Evolutionary conservation across 2,797 vertebrate species (phyloP), one percentile per base, ranked within the genome.

Genomic region (Enteromius fasciolatus): DNA sequence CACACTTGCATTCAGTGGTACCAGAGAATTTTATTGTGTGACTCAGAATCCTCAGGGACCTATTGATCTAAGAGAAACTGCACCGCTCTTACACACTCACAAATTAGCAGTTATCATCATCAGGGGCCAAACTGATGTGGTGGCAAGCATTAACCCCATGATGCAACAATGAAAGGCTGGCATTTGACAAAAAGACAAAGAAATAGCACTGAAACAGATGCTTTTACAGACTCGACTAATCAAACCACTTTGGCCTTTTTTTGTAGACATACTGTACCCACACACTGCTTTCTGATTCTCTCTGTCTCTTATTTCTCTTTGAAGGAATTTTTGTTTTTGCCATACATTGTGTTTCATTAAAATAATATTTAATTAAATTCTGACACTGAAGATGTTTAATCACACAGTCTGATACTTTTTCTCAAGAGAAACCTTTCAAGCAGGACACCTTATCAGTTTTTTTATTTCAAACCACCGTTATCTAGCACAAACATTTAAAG

Each of bases 41-140:
- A 85, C 72, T 84, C 57, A 76, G 61, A 84, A 64, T 66, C 75
- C 79, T 78, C 23, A 41, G 75, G 46, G 76, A 72, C 4, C 11
- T 77, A 78, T 73, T 78, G 73, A 85, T 83, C 57, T 36, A 18
- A 12, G 31, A 73, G 50, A 83, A 84, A 70, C 59, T 66, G 67
- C 64, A 20, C 74, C 36, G 67, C 50, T 54, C 39, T 48, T 72
- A 52, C 54, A 63, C 12, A 59, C 33, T 39, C n/a, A 57, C 80
- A 66, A 52, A 64, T 52, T 64, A 25, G 36, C 12, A 52, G 39
- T 39, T 48, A 80, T 46, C 18, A 8, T 72, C 61, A 44, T 23
- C 23, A 59, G 68, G 39, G 64, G 18, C 18, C 25, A 33, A 61
- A 33, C 54, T 44, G 78, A 61, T 61, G 67, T 23, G 52, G 7